Percentiles rank a stretch among this genome's conserved stretches.
Evolutionary conservation across 1,140 invertebrate species (phyloP).

Genomic region (Microplitis demolitor): DNA sequence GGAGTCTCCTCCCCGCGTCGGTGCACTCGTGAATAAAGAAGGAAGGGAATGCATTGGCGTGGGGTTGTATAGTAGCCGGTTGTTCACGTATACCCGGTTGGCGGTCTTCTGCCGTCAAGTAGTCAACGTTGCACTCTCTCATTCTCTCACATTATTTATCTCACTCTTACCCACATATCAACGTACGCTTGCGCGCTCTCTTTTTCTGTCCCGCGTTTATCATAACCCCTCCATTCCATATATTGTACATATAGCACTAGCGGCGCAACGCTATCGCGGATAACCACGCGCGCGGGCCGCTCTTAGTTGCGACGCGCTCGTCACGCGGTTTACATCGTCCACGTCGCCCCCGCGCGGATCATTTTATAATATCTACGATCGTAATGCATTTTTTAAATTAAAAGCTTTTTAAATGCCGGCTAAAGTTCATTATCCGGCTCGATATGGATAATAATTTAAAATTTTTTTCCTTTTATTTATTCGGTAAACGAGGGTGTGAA

Average conservation of each 20-base stretch:
- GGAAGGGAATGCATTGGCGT: constrained; percentile 13
- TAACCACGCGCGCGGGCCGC: constrained; percentile 43
- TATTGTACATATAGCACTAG: background rate
- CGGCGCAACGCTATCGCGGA: constrained; percentile 40
- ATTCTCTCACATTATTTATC: background rate
- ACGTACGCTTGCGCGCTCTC: constrained; percentile 1
- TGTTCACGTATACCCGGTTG: background rate
- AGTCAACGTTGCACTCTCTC: background rate
- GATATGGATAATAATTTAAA: too few relatives aligned
- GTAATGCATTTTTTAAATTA: too few relatives aligned
- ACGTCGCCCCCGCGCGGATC: background rate
- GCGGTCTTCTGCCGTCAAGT: background rate
- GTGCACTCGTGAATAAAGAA: background rate
- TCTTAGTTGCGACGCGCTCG: constrained; percentile 62
- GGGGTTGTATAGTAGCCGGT: background rate
- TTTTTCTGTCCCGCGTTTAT: constrained; percentile 33
- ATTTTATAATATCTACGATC: background rate
- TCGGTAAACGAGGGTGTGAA: too few relatives aligned
- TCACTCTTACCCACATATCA: background rate
- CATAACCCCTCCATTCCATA: constrained; percentile 20
- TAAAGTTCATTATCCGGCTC: too few relatives aligned
- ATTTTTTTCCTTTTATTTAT: too few relatives aligned
- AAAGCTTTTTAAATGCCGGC: too few relatives aligned
- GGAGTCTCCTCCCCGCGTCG: constrained; percentile 19
- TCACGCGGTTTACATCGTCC: constrained; percentile 52